A percentile compares a stretch with the other conserved stretches of the same genome.
Evolutionary conservation across 1,140 invertebrate genomes (phyloP).

Genomic region (Heliconius hewitsoni): DNA sequence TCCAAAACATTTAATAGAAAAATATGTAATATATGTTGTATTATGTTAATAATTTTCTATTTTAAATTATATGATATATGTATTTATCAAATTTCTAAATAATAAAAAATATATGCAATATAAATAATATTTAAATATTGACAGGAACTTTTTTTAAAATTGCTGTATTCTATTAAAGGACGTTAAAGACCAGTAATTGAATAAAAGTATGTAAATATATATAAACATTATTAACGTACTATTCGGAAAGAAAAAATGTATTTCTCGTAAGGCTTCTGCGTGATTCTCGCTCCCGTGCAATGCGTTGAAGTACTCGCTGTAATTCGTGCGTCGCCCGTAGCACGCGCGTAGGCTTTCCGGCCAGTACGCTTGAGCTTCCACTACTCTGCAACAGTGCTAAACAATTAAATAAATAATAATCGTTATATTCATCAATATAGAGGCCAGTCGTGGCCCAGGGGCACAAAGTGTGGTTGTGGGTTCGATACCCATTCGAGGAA

Average conservation of each 20-base stretch:
- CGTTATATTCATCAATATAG: not conserved
- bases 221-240: slow-evolving; percentile 79
- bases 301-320: slow-evolving; percentile 86
- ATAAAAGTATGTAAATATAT: not conserved
- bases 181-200: not conserved
- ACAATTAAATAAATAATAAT: not conserved
- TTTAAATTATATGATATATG: no score
- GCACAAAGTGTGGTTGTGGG: no score
- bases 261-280: slow-evolving; percentile 89
- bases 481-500: no score
- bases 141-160: no score
- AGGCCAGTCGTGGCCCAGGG: no score
- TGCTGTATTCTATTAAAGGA: not conserved
- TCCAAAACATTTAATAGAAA: not conserved
- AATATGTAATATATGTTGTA: not conserved
- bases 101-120: not conserved
- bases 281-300: slow-evolving; percentile 91
- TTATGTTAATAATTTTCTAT: no score
- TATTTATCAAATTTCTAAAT: no score
- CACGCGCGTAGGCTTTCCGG: slow-evolving; percentile 87
- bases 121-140: not conserved
- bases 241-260: slow-evolving; percentile 93
- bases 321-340: slow-evolving; percentile 84
- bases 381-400: slow-evolving; percentile 44
- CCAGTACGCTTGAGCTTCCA: slow-evolving; percentile 85